Evolutionary conservation across 1,140 invertebrate species (phyloP).

Genomic region (Nephila pilipes): DNA sequence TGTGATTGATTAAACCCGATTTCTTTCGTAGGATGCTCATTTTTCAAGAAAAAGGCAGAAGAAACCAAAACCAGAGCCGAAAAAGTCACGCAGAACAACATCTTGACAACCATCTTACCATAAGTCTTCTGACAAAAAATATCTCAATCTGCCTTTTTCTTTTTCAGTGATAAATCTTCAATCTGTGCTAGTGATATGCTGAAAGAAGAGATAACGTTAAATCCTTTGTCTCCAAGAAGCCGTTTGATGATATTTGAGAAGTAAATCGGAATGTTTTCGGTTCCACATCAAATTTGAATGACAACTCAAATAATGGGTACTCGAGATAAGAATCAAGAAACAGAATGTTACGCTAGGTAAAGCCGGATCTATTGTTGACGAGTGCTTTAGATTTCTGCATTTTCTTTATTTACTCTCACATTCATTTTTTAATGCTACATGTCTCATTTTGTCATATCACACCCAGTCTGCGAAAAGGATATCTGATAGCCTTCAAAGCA

Average conservation of each 20-base stretch:
- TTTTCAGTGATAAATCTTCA: constrained; percentile 13
- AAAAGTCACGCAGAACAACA: neutral
- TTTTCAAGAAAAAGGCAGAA: neutral
- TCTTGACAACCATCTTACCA: neutral
- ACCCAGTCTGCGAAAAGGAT: too few species aligned
- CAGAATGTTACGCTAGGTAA: neutral
- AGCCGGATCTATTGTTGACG: neutral
- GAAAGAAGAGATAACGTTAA: neutral
- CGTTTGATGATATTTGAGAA: neutral
- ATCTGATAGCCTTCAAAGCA: too few species aligned
- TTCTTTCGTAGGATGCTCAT: neutral
- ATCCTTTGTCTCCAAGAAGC: constrained; percentile 16
- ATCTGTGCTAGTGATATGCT: neutral
- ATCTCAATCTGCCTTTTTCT: neutral
- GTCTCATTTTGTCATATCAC: too few species aligned
- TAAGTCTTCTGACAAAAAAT: neutral
- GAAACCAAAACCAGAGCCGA: neutral
- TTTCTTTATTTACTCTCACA: neutral
- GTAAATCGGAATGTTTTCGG: neutral
- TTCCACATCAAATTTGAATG: neutral
- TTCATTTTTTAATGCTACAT: neutral
- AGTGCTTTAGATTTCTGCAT: neutral
- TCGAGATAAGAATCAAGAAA: neutral
- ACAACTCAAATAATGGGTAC: neutral
- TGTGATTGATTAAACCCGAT: neutral